phyloP scores from a whole-genome alignment of 2,888 invertebrate species.

The Lithophane leautieri region DNA sequence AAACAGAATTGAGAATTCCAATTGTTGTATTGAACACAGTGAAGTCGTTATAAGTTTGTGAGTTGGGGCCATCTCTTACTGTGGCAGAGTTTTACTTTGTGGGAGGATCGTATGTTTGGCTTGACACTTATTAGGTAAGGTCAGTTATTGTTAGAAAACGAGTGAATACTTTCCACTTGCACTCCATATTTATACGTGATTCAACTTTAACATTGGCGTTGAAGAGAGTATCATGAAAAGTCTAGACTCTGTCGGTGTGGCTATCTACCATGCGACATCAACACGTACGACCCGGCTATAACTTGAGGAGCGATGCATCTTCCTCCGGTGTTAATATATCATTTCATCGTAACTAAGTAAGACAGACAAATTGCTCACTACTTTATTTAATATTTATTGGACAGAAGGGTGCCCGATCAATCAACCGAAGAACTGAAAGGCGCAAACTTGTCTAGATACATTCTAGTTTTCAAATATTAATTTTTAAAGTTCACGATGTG shows the following conservation, averaged over 20 bases:
- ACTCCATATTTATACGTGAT: constrained; percentile 1
- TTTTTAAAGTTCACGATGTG: constrained; percentile 18
- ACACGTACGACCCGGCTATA: constrained; percentile 71
- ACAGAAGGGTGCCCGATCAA: constrained; percentile 84
- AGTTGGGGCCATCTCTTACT: constrained; percentile 7
- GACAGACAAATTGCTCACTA: constrained; percentile 85
- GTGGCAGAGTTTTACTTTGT: neutral
- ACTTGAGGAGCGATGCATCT: constrained; percentile 76
- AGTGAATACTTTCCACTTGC: neutral
- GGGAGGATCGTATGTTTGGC: neutral
- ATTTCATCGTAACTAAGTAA: constrained; percentile 84
- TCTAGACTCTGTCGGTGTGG: constrained; percentile 47
- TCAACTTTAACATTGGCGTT: constrained; percentile 1
- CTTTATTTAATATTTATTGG: constrained; percentile 88
- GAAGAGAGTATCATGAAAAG: constrained; percentile 39
- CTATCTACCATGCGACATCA: constrained; percentile 51
- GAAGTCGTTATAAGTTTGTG: constrained; percentile 31
- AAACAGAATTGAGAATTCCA: constrained; percentile 26
- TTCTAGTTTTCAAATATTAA: constrained; percentile 53
- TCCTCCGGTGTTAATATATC: constrained; percentile 83
- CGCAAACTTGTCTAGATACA: constrained; percentile 53
- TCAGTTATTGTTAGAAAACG: constrained; percentile 9
- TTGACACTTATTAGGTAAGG: constrained; percentile 6
- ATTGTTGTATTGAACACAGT: constrained; percentile 33
- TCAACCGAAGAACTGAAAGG: constrained; percentile 71